Evolutionary conservation across 2,797 vertebrate genomes (phyloP).

Genomic region (Diplodus puntazzo): DNA sequence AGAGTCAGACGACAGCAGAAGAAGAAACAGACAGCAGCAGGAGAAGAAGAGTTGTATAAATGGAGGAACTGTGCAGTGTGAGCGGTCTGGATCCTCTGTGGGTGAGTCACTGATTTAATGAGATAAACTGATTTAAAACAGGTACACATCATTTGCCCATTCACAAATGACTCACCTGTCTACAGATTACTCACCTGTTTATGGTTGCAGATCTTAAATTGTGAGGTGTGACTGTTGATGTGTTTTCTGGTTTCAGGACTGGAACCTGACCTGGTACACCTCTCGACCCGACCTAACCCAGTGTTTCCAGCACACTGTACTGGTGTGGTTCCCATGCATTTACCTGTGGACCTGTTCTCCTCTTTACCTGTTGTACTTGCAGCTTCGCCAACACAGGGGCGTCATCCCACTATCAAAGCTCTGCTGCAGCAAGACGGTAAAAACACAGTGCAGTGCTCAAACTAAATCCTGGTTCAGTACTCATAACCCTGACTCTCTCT

Average conservation of each 20-base stretch:
- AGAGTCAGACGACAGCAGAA: no score
- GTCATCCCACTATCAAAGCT: conserved; percentile 90
- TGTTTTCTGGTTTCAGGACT: conserved; percentile 83
- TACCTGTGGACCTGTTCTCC: conserved; percentile 92
- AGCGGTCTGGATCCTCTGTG: conserved; percentile 80
- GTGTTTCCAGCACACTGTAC: conserved; percentile 93
- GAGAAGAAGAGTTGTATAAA: conserved; percentile 19
- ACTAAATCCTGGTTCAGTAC: background rate
- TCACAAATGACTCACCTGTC: background rate
- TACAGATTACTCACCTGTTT: background rate
- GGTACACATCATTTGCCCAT: background rate
- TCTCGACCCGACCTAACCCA: conserved; percentile 89
- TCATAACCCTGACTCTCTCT: background rate
- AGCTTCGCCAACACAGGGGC: conserved; percentile 81
- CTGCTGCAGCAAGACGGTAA: conserved; percentile 91
- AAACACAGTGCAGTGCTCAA: background rate
- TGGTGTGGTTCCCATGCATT: conserved; percentile 90
- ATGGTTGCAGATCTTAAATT: no score
- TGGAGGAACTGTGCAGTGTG: conserved; percentile 77
- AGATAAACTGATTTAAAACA: background rate
- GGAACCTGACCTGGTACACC: conserved; percentile 92
- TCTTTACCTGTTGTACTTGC: conserved; percentile 88
- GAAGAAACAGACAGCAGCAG: no score
- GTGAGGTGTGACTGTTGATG: background rate
- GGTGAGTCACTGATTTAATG: conserved; percentile 55